Percentiles rank a stretch among this genome's conserved stretches.
Evolutionary conservation across 1,140 invertebrate species (phyloP).

Genomic region (Bombus haemorrhoidalis): DNA sequence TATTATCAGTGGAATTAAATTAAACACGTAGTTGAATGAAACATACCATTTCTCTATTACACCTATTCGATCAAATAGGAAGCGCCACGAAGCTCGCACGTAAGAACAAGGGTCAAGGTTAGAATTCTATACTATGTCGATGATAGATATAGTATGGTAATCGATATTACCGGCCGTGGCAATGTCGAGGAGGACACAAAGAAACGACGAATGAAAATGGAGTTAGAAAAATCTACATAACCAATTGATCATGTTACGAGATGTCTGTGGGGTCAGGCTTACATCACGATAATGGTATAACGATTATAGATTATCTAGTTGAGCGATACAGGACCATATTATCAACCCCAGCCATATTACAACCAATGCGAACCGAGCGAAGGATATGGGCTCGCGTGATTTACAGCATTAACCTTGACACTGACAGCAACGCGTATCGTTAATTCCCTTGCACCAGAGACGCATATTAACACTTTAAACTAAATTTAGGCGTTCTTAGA

Average conservation of each 20-base stretch:
- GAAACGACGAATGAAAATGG: slow-evolving; percentile 17
- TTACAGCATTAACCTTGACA: slow-evolving; percentile 59
- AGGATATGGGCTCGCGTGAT: slow-evolving; percentile 28
- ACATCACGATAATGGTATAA: slow-evolving; percentile 51
- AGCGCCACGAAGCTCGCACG: not conserved
- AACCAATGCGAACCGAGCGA: slow-evolving; percentile 25
- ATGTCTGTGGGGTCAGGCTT: slow-evolving; percentile 45
- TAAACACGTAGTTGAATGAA: not conserved
- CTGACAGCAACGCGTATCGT: not conserved
- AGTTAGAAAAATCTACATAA: slow-evolving; percentile 34
- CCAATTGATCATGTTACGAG: slow-evolving; percentile 55
- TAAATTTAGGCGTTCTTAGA: not conserved
- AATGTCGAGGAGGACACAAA: slow-evolving; percentile 21
- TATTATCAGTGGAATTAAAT: not conserved
- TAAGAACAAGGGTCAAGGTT: slow-evolving; percentile 66
- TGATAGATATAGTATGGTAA: slow-evolving; percentile 37
- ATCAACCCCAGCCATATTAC: not conserved
- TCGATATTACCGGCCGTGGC: slow-evolving; percentile 58
- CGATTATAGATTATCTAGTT: slow-evolving; percentile 60
- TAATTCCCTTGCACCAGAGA: not conserved
- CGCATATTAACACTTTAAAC: slow-evolving; percentile 8
- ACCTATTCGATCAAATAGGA: not conserved
- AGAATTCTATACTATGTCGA: slow-evolving; percentile 43
- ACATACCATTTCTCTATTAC: not conserved
- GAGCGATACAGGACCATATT: slow-evolving; percentile 28